phyloP scores from a whole-genome alignment of 2,888 invertebrate species.

The Thecophora atra region DNA sequence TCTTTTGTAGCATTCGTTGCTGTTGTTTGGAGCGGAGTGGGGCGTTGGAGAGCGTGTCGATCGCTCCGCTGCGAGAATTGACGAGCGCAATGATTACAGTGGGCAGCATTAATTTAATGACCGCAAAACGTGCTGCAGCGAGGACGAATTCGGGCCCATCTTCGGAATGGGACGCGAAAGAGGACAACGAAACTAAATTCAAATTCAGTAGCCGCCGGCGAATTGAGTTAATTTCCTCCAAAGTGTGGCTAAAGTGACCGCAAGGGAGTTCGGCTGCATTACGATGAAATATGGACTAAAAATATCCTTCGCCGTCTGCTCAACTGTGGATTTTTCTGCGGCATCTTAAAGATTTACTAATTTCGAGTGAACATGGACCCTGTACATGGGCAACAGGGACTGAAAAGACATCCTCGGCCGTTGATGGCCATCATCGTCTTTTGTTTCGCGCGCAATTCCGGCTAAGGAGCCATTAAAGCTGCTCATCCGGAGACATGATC shows the following conservation, averaged over 20 bases:
- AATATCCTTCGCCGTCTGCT: neutral
- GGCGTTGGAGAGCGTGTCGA: too few relatives aligned
- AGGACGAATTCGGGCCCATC: constrained; percentile 3
- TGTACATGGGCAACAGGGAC: too few relatives aligned
- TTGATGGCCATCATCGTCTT: neutral
- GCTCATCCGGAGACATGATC: constrained; percentile 35
- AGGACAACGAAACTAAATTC: neutral
- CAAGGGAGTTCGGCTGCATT: neutral
- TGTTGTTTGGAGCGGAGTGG: too few relatives aligned
- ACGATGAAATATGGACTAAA: neutral
- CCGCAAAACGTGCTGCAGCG: constrained; percentile 44
- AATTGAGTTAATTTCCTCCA: constrained; percentile 16
- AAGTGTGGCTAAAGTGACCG: constrained; percentile 11
- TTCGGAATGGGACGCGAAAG: neutral
- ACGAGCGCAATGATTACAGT: constrained; percentile 43
- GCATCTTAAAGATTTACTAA: too few relatives aligned
- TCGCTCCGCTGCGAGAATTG: constrained; percentile 2
- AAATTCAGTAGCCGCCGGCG: constrained; percentile 21
- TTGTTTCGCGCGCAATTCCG: constrained; percentile 15
- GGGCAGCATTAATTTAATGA: constrained; percentile 47
- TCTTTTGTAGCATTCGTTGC: constrained; percentile 16
- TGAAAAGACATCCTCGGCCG: neutral
- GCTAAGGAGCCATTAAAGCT: constrained; percentile 40
- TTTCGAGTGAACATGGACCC: too few relatives aligned
- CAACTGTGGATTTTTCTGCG: too few relatives aligned